Base-by-base conservation (phyloP, 2,797 vertebrate species). In the Acanthiza pusilla region DNA sequence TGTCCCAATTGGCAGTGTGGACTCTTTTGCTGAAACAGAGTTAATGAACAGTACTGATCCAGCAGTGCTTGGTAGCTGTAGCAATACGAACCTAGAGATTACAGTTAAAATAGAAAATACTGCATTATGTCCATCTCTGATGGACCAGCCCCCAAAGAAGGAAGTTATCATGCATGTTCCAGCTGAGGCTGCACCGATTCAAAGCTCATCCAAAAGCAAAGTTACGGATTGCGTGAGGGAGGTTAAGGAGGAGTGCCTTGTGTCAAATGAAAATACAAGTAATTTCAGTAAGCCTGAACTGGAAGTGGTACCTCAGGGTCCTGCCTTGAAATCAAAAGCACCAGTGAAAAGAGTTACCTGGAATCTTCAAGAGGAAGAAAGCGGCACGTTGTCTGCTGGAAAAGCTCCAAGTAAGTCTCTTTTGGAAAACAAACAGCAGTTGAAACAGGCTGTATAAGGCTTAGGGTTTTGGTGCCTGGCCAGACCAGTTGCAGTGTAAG, bases 281-380 rank as follows among this genome's bases (percentile, higher is more conserved):
- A 25, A 89, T 97, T 93, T 94, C 13, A 68, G 9, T 57, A 98
- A 97, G 84, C 88, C 84, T 45, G 97, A 97, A 42, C 94, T 83
- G 45, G 98, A 97, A 45, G 88, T 77, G n/a, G 55, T 77, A 11
- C 60, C 91, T 26, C 92, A 97, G 50, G 63, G 48, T 25, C 94
- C 96, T 7, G 88, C 87, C 10, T 86, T 97, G 19, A 99, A 99
- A 92, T 96, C 98, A 30, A 99, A 99, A 97, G 93, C 98, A 43
- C 97, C 98, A 8, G 99, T 99, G 72, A 99, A 99, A 83, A 98
- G 99, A 89, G 99, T 99, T 57, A 99, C 99, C 19, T 99, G 99
- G 99, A 99, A 99, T 96, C 98, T 99, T 40, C 98, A 99, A 88
- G 99, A 99, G 83, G 98, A 98, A 6, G 98, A 97, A 38, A 60